phyloP scores from a whole-genome alignment of 2,888 invertebrate genomes.

The Zelleria hepariella region DNA sequence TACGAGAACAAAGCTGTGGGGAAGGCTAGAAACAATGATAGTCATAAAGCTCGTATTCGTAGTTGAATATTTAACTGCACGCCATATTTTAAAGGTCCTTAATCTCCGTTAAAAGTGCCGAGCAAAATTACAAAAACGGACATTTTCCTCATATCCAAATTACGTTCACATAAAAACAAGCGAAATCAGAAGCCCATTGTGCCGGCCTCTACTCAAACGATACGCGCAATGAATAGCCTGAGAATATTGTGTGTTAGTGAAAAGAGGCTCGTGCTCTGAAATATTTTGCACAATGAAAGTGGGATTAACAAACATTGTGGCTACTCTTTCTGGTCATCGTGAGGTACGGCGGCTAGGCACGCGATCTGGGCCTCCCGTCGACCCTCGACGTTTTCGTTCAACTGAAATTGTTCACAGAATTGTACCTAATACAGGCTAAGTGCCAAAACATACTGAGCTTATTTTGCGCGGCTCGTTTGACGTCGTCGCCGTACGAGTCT shows the following conservation, averaged over 20 bases:
- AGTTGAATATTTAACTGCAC: too few species aligned
- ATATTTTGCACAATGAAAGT: slow-evolving; percentile 50
- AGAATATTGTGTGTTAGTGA: slow-evolving; percentile 4
- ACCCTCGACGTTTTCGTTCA: background rate
- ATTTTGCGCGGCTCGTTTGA: too few species aligned
- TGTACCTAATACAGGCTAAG: too few species aligned
- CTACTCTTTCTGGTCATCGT: slow-evolving; percentile 47
- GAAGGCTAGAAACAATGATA: too few species aligned
- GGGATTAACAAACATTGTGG: slow-evolving; percentile 61
- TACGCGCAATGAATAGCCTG: slow-evolving; percentile 3
- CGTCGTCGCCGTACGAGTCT: too few species aligned
- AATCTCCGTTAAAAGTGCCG: background rate
- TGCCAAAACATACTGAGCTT: too few species aligned
- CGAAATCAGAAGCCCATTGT: slow-evolving; percentile 4
- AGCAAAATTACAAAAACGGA: background rate
- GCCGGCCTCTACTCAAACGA: slow-evolving; percentile 1
- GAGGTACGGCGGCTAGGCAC: slow-evolving; percentile 49
- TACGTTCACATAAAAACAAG: background rate
- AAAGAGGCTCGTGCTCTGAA: slow-evolving; percentile 16
- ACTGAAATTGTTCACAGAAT: background rate
- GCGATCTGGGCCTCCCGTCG: slow-evolving; percentile 29
- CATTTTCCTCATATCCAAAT: background rate
- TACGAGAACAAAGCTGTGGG: too few species aligned
- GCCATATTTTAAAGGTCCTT: too few species aligned
- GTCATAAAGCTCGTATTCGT: too few species aligned